phyloP scores from a whole-genome alignment of 2,888 invertebrate species.

The Agrotis exclamationis region DNA sequence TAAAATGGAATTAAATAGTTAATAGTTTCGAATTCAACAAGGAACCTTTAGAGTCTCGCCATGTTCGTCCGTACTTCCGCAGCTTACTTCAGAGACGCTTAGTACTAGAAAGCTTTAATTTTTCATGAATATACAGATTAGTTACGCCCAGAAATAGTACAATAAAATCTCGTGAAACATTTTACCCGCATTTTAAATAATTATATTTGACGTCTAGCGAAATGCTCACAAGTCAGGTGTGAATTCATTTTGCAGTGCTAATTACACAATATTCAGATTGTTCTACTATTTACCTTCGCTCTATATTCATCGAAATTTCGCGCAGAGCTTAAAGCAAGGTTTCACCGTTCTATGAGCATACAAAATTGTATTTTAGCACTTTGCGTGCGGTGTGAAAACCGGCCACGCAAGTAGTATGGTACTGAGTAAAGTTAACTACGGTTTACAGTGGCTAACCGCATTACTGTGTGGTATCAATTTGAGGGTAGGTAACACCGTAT shows the following conservation, averaged over 20 bases:
- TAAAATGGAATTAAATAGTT: no score
- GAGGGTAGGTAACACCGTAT: not conserved
- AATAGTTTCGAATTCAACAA: no score
- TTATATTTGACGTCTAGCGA: no score
- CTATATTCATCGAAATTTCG: conserved; percentile 31
- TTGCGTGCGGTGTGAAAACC: not conserved
- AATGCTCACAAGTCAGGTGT: not conserved
- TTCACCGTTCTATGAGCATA: conserved; percentile 27
- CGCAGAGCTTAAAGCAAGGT: not conserved
- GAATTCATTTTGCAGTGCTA: not conserved
- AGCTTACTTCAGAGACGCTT: no score
- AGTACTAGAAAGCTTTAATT: no score
- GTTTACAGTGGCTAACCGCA: not conserved
- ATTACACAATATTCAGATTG: not conserved
- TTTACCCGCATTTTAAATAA: no score
- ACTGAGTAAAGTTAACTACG: conserved; percentile 7
- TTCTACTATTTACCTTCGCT: conserved; percentile 16
- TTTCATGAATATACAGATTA: no score
- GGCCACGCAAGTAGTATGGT: not conserved
- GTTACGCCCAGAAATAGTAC: no score
- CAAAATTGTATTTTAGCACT: conserved; percentile 12
- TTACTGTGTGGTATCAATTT: conserved; percentile 16
- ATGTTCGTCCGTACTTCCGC: no score
- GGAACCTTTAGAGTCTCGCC: no score
- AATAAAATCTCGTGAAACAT: no score